These are phyloP conservation scores for Eulemur rubriventer DNA, from an alignment of 2,797 vertebrate genomes.

Conservation along the genomic window DNA sequence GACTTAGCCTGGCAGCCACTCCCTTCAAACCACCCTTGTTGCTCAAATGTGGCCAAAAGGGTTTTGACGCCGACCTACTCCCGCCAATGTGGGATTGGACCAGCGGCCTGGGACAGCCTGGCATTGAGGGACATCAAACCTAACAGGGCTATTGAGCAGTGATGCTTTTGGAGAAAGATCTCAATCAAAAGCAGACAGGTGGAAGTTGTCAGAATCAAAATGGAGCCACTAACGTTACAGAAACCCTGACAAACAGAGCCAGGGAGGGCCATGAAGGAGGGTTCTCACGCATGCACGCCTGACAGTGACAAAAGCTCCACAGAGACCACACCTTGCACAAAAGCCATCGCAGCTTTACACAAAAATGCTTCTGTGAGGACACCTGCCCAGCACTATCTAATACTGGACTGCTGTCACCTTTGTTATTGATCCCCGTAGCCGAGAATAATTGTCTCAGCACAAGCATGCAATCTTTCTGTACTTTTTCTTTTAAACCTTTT, in stretches of 20 bases:
- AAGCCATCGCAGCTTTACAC: not conserved
- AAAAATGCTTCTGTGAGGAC: not conserved
- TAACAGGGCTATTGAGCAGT: not conserved
- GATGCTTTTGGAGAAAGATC: not conserved
- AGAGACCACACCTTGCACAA: not conserved
- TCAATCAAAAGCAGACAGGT: not conserved
- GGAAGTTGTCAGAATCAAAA: not conserved
- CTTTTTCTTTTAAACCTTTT: not conserved
- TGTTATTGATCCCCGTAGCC: not conserved
- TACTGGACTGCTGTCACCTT: not conserved
- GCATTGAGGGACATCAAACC: not conserved
- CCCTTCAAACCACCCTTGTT: not conserved
- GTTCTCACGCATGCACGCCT: accelerated
- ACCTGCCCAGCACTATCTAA: not conserved
- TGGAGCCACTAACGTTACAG: accelerated
- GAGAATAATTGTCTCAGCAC: too few species aligned
- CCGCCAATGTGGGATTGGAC: not conserved
- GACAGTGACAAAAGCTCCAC: not conserved
- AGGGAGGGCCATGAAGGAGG: not conserved
- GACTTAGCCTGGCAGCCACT: not conserved
- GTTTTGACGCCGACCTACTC: not conserved
- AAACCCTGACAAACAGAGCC: not conserved
- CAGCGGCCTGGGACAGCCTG: not conserved
- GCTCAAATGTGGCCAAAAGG: not conserved
- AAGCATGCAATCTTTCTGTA: not conserved